A percentile compares a stretch with the other conserved stretches of the same genome.
These are phyloP conservation scores for Campaea margaritaria DNA, from an alignment of 2,888 invertebrate genomes.

Conservation along the genomic window DNA sequence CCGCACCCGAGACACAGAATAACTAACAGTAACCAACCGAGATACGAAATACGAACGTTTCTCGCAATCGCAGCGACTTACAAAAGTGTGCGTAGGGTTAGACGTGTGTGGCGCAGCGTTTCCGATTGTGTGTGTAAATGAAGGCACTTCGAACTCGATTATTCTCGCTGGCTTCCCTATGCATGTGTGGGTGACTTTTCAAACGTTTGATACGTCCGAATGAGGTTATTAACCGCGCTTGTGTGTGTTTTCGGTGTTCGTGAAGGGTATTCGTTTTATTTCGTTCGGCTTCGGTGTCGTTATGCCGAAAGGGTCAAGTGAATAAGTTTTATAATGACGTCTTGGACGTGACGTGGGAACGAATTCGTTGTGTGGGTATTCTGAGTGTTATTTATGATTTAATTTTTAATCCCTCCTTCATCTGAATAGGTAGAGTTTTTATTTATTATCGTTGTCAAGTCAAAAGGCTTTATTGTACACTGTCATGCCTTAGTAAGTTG, in stretches of 20 bases:
- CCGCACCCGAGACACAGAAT: slow-evolving; percentile 43
- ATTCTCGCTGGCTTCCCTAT: slow-evolving; percentile 25
- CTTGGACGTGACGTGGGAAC: slow-evolving; percentile 75
- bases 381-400: slow-evolving; percentile 55
- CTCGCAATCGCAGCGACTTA: slow-evolving; percentile 47
- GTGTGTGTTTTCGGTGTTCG: slow-evolving; percentile 50
- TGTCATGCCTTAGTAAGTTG: background rate
- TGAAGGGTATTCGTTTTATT: slow-evolving; percentile 67
- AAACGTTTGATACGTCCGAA: slow-evolving; percentile 66
- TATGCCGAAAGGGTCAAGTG: slow-evolving; percentile 79
- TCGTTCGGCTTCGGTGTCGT: slow-evolving; percentile 66
- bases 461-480: background rate
- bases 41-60: slow-evolving; percentile 37
- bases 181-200: slow-evolving; percentile 52
- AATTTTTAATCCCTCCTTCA: slow-evolving; percentile 40
- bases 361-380: slow-evolving; percentile 23
- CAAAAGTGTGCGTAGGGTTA: slow-evolving; percentile 8
- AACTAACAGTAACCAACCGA: no score
- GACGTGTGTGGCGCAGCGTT: background rate
- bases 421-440: background rate
- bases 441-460: background rate
- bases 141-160: slow-evolving; percentile 44
- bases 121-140: slow-evolving; percentile 45
- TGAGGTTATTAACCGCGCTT: slow-evolving; percentile 68
- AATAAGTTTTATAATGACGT: slow-evolving; percentile 76